These are phyloP conservation scores for Aspidoscelis tigris DNA, from an alignment of 2,113 vertebrate species.

Conservation along the genomic window DNA sequence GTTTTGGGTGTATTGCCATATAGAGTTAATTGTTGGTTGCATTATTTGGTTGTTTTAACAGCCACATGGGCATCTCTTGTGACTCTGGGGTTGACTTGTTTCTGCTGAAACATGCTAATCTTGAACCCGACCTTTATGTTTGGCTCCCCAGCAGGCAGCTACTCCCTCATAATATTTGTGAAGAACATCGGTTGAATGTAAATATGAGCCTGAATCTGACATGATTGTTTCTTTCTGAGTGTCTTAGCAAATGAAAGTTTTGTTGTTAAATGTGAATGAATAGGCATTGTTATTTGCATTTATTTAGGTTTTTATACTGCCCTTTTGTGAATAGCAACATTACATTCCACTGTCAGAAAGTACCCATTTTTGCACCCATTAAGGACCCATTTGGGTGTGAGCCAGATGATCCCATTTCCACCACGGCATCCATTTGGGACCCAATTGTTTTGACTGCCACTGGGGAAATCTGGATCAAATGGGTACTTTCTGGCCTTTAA, in stretches of 20 bases:
- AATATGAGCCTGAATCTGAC: neutral
- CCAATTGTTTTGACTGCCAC: no score
- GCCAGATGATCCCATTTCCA: no score
- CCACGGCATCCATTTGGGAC: no score
- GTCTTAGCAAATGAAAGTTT: neutral
- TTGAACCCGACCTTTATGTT: neutral
- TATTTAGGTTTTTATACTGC: no score
- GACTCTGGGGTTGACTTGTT: neutral
- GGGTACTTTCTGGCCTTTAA: no score
- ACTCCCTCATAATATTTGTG: neutral
- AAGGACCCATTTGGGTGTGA: no score
- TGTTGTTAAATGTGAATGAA: neutral
- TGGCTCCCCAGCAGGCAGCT: neutral
- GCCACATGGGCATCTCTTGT: neutral
- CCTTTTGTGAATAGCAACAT: no score
- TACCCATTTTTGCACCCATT: no score
- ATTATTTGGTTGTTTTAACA: neutral
- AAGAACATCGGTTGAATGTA: neutral
- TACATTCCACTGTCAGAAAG: no score
- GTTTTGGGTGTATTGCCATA: neutral
- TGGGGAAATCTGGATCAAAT: no score
- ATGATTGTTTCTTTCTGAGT: neutral
- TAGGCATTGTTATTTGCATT: no score
- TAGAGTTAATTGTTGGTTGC: neutral
- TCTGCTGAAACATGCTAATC: neutral